These are phyloP conservation scores for Peromyscus maniculatus DNA, from an alignment of 2,113 vertebrate genomes.

Conservation along the genomic window DNA sequence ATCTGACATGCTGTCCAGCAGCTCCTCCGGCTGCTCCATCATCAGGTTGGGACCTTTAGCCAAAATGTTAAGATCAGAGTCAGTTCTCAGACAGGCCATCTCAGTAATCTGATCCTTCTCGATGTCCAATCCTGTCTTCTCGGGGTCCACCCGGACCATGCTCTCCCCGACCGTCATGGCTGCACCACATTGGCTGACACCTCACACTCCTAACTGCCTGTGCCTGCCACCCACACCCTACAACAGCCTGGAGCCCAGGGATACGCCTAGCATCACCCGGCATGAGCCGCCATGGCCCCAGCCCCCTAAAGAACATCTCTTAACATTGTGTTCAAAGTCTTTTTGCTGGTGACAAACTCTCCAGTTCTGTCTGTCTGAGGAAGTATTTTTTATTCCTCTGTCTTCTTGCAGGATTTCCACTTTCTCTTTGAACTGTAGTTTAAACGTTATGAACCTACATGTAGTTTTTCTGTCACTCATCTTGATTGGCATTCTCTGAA, in stretches of 20 bases:
- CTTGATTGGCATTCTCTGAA: not conserved
- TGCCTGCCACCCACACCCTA: slow-evolving; percentile 65
- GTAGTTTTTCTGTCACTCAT: not conserved
- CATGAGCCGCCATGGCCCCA: slow-evolving; percentile 72
- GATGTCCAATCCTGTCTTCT: slow-evolving; percentile 98
- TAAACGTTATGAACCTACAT: not conserved
- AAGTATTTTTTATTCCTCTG: not conserved
- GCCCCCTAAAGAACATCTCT: not conserved
- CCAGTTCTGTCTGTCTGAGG: not conserved
- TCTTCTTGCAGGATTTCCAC: not conserved
- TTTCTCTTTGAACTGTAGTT: not conserved
- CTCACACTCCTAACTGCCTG: slow-evolving; percentile 71
- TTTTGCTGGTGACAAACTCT: not conserved
- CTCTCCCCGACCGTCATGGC: slow-evolving; percentile 78
- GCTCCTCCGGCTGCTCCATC: slow-evolving; percentile 94
- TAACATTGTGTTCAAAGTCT: not conserved
- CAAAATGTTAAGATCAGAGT: slow-evolving; percentile 94
- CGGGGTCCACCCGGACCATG: slow-evolving; percentile 97
- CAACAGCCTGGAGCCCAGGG: slow-evolving; percentile 60
- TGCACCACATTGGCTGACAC: slow-evolving; percentile 76
- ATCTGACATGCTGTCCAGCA: slow-evolving; percentile 96
- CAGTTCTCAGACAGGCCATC: slow-evolving; percentile 98
- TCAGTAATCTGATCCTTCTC: slow-evolving; percentile 97
- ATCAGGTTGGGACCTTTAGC: slow-evolving; percentile 97
- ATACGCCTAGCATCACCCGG: slow-evolving; percentile 74